Percentiles rank a stretch among this genome's conserved stretches.
Conservation (phyloP, 2,888 invertebrate genomes). For the Netelia inedita region DNA sequence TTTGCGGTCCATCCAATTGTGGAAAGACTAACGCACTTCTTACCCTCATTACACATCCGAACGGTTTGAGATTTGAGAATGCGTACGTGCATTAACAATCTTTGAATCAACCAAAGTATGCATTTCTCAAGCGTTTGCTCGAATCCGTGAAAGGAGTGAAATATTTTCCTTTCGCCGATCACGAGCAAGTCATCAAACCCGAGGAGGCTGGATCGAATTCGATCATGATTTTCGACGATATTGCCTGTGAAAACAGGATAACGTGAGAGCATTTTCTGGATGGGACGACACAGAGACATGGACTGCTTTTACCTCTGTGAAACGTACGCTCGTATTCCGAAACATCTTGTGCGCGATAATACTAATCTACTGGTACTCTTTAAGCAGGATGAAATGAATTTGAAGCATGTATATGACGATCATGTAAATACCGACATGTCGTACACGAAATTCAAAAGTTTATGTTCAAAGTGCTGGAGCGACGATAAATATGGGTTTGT, state of each 20-base stretch:
- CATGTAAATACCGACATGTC: too few species aligned
- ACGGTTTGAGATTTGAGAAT: slow-evolving; percentile 70
- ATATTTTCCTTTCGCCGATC: too few species aligned
- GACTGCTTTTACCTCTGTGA: slow-evolving; percentile 72
- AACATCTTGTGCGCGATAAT: slow-evolving; percentile 71
- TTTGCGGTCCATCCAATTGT: slow-evolving; percentile 66
- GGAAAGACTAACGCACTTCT: slow-evolving; percentile 65
- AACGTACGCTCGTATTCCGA: slow-evolving; percentile 70
- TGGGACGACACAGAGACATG: too few species aligned
- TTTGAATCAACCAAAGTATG: slow-evolving; percentile 77
- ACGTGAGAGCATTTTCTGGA: too few species aligned
- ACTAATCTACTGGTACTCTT: slow-evolving; percentile 70
- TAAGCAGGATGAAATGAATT: slow-evolving; percentile 72
- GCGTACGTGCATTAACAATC: slow-evolving; percentile 74
- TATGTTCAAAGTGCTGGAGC: too few species aligned
- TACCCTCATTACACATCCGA: slow-evolving; percentile 60
- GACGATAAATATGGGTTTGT: too few species aligned
- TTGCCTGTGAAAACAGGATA: too few species aligned
- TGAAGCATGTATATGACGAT: slow-evolving; percentile 69
- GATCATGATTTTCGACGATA: too few species aligned
- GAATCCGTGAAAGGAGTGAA: too few species aligned
- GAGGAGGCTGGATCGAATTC: too few species aligned
- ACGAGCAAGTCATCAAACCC: too few species aligned
- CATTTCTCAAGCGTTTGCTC: slow-evolving; percentile 74
- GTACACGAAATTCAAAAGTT: too few species aligned